Evolutionary conservation across 2,888 invertebrate species (phyloP).

Genomic region (Cephus pulcher): DNA sequence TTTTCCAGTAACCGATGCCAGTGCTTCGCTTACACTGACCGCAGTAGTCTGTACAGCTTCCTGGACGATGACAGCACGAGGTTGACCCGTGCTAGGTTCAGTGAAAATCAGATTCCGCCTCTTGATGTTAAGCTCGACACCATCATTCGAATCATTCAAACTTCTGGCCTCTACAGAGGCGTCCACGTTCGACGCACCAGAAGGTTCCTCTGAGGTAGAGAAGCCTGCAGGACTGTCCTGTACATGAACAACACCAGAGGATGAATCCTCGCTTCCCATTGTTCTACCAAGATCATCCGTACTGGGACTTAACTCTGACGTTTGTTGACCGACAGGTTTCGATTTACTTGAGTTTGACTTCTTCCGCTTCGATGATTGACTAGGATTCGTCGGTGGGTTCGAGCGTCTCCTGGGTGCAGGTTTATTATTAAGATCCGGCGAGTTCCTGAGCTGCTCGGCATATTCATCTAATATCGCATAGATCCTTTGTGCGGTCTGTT

Average conservation of each 20-base stretch:
- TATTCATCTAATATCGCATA: slow-evolving; percentile 84
- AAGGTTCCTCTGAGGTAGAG: slow-evolving; percentile 56
- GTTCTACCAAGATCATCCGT: slow-evolving; percentile 77
- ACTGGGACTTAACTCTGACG: slow-evolving; percentile 72
- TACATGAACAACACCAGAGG: slow-evolving; percentile 72
- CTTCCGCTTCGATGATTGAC: slow-evolving; percentile 77
- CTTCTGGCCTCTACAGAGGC: slow-evolving; percentile 51
- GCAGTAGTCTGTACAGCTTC: slow-evolving; percentile 54
- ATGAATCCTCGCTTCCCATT: slow-evolving; percentile 82
- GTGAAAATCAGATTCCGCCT: slow-evolving; percentile 59
- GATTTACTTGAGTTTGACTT: slow-evolving; percentile 74
- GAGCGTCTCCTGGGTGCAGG: slow-evolving; percentile 82
- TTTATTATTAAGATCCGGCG: slow-evolving; percentile 83
- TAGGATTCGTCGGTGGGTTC: slow-evolving; percentile 79
- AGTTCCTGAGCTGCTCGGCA: slow-evolving; percentile 83
- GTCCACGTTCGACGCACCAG: slow-evolving; percentile 41
- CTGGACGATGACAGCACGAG: slow-evolving; percentile 61
- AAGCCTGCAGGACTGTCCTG: slow-evolving; percentile 66
- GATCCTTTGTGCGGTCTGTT: slow-evolving; percentile 83
- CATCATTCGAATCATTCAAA: slow-evolving; percentile 59
- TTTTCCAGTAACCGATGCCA: slow-evolving; percentile 73
- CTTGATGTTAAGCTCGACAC: slow-evolving; percentile 51
- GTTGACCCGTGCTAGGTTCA: slow-evolving; percentile 54
- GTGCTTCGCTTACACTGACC: slow-evolving; percentile 72
- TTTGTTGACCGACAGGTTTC: slow-evolving; percentile 68